Percentiles rank a stretch among this genome's conserved stretches.
phyloP scores from a whole-genome alignment of 2,113 vertebrate species.

The Archilochus colubris region DNA sequence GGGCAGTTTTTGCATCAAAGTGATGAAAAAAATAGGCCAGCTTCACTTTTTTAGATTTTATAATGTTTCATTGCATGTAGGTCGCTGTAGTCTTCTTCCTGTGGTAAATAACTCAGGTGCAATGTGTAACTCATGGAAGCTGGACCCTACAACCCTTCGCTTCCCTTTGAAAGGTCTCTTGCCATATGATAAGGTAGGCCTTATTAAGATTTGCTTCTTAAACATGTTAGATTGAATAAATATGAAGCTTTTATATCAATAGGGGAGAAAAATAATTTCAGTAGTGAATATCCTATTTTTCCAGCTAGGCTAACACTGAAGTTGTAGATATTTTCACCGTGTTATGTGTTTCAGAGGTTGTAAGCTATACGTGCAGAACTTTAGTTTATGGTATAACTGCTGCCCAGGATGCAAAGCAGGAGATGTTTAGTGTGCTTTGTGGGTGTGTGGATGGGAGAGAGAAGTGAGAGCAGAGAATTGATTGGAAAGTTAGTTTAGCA shows the following conservation, averaged over 20 bases:
- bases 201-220: background rate
- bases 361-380: background rate
- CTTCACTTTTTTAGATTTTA: background rate
- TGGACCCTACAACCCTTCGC: conserved; percentile 94
- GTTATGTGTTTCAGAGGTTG: background rate
- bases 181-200: conserved; percentile 94
- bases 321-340: background rate
- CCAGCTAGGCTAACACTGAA: background rate
- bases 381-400: background rate
- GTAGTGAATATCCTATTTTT: background rate
- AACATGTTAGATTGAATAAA: background rate
- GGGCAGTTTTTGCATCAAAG: background rate
- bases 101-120: conserved; percentile 98
- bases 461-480: background rate
- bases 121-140: conserved; percentile 99
- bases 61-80: conserved; percentile 72
- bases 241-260: background rate
- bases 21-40: background rate
- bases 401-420: background rate
- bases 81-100: conserved; percentile 94
- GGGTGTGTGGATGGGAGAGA: background rate
- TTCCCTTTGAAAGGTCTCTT: conserved; percentile 95
- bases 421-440: background rate
- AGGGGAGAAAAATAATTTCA: background rate
- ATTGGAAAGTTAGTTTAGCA: background rate